A percentile compares a stretch with the other conserved stretches of the same genome.
Conservation (phyloP, 92 coral and sea anemone genomes). For the Isaurus tuberculatus region DNA sequence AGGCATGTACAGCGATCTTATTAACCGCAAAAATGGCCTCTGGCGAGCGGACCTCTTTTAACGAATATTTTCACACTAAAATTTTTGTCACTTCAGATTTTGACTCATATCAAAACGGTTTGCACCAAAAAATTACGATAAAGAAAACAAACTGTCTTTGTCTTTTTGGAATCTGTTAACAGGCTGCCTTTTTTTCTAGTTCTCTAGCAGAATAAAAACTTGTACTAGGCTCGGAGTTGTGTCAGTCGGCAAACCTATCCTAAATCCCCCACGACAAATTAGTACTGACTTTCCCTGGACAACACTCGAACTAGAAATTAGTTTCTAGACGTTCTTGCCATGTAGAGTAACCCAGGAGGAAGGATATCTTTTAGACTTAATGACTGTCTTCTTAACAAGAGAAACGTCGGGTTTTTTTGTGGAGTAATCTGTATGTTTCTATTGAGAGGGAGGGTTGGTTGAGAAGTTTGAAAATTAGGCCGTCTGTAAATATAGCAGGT, state of each 20-base stretch:
- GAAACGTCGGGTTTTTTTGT: background rate
- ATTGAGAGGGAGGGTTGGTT: background rate
- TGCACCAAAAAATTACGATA: background rate
- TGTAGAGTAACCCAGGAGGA: slow-evolving; percentile 48
- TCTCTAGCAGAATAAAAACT: slow-evolving; percentile 25
- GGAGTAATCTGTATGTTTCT: background rate
- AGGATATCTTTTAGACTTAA: slow-evolving; percentile 39
- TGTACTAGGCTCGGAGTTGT: slow-evolving; percentile 40
- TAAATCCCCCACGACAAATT: slow-evolving; percentile 57
- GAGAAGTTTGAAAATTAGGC: background rate
- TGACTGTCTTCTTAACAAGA: slow-evolving; percentile 53
- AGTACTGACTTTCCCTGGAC: slow-evolving; percentile 44
- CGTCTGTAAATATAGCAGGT: slow-evolving; percentile 20
- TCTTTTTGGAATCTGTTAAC: background rate
- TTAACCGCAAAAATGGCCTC: slow-evolving; percentile 51
- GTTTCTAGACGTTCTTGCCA: slow-evolving; percentile 48
- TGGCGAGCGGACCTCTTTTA: slow-evolving; percentile 46
- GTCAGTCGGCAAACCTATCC: slow-evolving; percentile 49
- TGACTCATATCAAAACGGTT: background rate
- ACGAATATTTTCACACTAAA: slow-evolving; percentile 31
- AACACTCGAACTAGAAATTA: slow-evolving; percentile 58
- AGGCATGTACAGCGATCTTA: slow-evolving; percentile 43
- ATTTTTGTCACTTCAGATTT: slow-evolving; percentile 25
- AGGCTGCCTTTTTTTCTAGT: background rate
- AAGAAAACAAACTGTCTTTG: background rate